These are phyloP conservation scores for Petrocephalus zakoni DNA, from an alignment of 2,113 vertebrate genomes.

Conservation along the genomic window DNA sequence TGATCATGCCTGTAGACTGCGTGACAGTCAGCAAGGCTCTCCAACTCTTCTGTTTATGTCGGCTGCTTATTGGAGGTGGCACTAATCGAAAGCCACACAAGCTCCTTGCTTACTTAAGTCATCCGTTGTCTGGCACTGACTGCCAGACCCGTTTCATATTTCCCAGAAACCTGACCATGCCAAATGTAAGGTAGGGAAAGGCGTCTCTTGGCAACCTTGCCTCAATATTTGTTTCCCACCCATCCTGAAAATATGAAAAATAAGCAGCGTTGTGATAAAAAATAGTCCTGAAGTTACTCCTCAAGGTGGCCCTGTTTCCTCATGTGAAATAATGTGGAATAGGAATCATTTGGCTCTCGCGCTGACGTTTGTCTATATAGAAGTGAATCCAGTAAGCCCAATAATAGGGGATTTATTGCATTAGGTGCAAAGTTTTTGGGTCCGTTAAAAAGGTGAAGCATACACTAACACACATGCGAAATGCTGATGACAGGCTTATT, in stretches of 20 bases:
- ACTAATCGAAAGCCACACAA: background rate
- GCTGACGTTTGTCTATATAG: background rate
- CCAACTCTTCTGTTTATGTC: background rate
- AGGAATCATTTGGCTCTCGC: background rate
- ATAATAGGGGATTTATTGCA: background rate
- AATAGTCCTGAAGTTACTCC: background rate
- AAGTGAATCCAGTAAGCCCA: background rate
- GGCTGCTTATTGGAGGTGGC: background rate
- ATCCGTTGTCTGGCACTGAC: background rate
- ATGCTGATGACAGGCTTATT: background rate
- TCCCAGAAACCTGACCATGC: background rate
- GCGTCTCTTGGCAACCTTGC: background rate
- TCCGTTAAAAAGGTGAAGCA: background rate
- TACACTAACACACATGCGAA: background rate
- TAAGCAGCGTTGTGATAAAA: background rate
- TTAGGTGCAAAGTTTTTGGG: background rate
- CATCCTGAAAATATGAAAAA: background rate
- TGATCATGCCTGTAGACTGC: background rate
- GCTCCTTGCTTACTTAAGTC: background rate
- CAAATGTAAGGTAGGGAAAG: background rate
- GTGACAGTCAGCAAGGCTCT: background rate
- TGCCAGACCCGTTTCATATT: background rate
- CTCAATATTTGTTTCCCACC: background rate
- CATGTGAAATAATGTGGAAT: background rate
- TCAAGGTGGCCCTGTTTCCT: background rate